Base-by-base conservation (phyloP, 2,113 vertebrate genomes). In the Phasianus colchicus region DNA sequence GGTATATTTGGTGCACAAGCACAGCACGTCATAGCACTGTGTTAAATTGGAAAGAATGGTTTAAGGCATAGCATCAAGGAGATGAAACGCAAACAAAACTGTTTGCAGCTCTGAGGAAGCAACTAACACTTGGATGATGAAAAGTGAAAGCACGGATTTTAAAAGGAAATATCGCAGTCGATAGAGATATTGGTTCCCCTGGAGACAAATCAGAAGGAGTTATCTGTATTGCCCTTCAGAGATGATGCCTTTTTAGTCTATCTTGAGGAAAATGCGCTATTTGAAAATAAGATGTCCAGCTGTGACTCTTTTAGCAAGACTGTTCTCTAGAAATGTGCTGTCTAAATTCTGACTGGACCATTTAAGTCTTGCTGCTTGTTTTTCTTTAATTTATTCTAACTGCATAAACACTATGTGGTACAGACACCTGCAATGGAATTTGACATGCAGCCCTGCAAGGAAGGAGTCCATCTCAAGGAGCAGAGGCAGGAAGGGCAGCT, bases 191-290 rank as follows among this genome's bases (percentile, higher is more conserved):
- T 81, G 40, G 67, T 86, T 82, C 36, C 89, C 58, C 45, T 90
- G 77, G 76, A 93, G 71, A 88, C 15, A 86, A 92, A 94, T 78
- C 83, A 78, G 76, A 52, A 27, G 43, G 66, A 74, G 10, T 71
- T 86, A 88, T 21, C 50, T 70, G 6, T 52, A 38, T 70, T 71
- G 60, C 67, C 69, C 42, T 88, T 88, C 67, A 81, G 50, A 86
- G 20, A 24, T 0, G 0, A 57, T 40, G 12, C 32, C n/a, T 36
- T 55, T 74, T 82, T 47, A 67, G 63, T 54, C 9, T 50, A 3
- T 71, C 38, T 73, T 61, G 18, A 89, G n/a, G 25, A 89, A 95
- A 94, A 95, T 36, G 21, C 52, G 54, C 32, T 24, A 29, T 25
- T 32, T 90, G 57, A 79, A 63, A 79, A 47, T 15, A 42, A 8